Conservation (phyloP, 2,113 vertebrate genomes). For the Channa argus region DNA sequence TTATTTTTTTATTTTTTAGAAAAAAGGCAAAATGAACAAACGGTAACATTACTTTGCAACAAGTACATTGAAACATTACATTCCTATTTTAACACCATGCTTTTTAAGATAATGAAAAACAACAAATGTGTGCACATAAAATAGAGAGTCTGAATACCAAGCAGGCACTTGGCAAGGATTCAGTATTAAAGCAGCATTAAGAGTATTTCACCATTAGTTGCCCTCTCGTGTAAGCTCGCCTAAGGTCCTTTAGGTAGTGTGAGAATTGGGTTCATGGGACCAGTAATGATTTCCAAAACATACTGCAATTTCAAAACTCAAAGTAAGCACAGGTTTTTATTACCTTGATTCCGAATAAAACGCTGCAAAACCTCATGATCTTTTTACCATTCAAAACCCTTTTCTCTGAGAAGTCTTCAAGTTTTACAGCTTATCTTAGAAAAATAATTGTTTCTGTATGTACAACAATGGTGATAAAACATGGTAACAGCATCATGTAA, state of each 20-base stretch:
- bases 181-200: constrained; percentile 67
- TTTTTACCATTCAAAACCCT: constrained; percentile 41
- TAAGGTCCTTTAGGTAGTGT: constrained; percentile 47
- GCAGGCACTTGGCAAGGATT: constrained; percentile 59
- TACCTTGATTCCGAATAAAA: constrained; percentile 47
- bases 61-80: constrained; percentile 81
- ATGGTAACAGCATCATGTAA: constrained; percentile 60
- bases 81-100: constrained; percentile 79
- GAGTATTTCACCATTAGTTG: constrained; percentile 43
- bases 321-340: constrained; percentile 53
- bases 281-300: constrained; percentile 48
- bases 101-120: constrained; percentile 72
- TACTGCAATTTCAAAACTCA: constrained; percentile 53
- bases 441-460: constrained; percentile 84
- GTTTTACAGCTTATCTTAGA: constrained; percentile 77
- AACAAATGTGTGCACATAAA: constrained; percentile 52
- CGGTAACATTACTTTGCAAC: constrained; percentile 80
- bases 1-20: constrained; percentile 79
- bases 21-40: constrained; percentile 86
- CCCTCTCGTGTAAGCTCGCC: constrained; percentile 32
- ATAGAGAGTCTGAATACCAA: constrained; percentile 65
- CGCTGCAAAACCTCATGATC: constrained; percentile 48
- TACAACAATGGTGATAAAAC: constrained; percentile 66
- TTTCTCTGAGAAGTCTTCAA: constrained; percentile 63
- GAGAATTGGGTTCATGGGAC: constrained; percentile 40